Base-by-base conservation (phyloP, 2,797 vertebrate genomes). In the Tapirus indicus region DNA sequence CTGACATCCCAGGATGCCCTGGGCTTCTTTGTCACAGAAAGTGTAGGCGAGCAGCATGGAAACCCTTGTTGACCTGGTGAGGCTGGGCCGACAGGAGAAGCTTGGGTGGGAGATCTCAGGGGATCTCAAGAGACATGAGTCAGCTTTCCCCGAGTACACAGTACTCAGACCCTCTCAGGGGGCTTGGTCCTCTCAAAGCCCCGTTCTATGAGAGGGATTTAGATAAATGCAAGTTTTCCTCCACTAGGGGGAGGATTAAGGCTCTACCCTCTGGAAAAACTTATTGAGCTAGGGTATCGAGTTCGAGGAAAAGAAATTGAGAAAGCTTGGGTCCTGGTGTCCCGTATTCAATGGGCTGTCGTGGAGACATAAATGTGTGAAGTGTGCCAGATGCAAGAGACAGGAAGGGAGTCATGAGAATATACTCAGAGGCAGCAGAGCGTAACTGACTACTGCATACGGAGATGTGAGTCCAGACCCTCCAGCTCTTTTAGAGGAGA, bases 401-500 rank as follows among this genome's bases (percentile, higher is more conserved):
- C 6, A 8, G 47, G 2, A 2, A 20, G 8, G 52, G 32, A 18
- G 1, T 38, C 12, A 38, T 18, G 11, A 58, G 14, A 85, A 56
- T n/a, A 64, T 13, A 56, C 14, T 58, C 69, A 58, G 66, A 35
- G 80, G 23, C 56, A 17, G 12, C 54, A 47, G 29, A 74, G 64
- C 44, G 54, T 25, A 54, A 29, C 9, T 32, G 58, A 66, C 5
- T 13, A 25, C 68, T 91, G 7, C 16, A 29, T 13, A 0, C 6
- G 21, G 32, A 16, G 11, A 18, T 6, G 23, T 74, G 44, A 13
- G 29, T 17, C 74, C 52, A 60, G 20, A 82, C 44, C 10, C 18
- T 89, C 23, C 64, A 66, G 56, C 18, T 79, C 66, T 58, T 89
- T 29, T 58, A 88, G 71, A 92, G 74, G 86, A 80, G 44, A 54